Evolutionary conservation across 2,888 invertebrate species (phyloP).

Genomic region (Sussaba pulchella): DNA sequence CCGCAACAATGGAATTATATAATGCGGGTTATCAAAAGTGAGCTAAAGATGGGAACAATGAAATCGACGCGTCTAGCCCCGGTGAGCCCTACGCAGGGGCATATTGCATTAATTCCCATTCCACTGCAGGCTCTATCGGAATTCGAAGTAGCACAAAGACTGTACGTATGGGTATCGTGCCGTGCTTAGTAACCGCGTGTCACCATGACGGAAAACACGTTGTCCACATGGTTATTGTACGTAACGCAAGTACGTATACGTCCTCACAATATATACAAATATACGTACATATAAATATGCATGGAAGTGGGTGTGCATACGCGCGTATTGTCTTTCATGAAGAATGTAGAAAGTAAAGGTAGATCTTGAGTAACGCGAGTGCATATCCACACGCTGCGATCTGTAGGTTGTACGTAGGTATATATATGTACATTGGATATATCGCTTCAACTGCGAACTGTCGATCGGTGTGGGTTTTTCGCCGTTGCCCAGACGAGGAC

Average conservation of each 20-base stretch:
- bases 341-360: constrained; percentile 84
- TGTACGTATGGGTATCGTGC: constrained; percentile 3
- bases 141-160: constrained; percentile 24
- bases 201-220: constrained; percentile 33
- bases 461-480: constrained; percentile 24
- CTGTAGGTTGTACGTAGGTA: constrained; percentile 64
- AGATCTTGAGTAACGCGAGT: constrained; percentile 79
- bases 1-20: too few species aligned
- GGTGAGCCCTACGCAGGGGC: not conserved
- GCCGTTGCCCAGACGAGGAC: constrained; percentile 51
- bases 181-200: constrained; percentile 20
- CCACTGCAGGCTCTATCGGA: constrained; percentile 10
- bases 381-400: constrained; percentile 59
- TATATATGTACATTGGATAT: constrained; percentile 39
- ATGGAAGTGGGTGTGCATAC: constrained; percentile 74
- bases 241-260: constrained; percentile 7
- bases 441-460: not conserved
- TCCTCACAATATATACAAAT: not conserved
- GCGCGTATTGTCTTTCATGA: constrained; percentile 80
- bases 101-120: constrained; percentile 38
- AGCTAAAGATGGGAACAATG: not conserved
- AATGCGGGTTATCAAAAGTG: too few species aligned
- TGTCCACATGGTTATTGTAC: constrained; percentile 34
- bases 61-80: not conserved
- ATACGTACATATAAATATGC: not conserved